Evolutionary conservation across 2,888 invertebrate species (phyloP), one percentile per base, ranked within the genome.

Genomic region (Autographa gamma): DNA sequence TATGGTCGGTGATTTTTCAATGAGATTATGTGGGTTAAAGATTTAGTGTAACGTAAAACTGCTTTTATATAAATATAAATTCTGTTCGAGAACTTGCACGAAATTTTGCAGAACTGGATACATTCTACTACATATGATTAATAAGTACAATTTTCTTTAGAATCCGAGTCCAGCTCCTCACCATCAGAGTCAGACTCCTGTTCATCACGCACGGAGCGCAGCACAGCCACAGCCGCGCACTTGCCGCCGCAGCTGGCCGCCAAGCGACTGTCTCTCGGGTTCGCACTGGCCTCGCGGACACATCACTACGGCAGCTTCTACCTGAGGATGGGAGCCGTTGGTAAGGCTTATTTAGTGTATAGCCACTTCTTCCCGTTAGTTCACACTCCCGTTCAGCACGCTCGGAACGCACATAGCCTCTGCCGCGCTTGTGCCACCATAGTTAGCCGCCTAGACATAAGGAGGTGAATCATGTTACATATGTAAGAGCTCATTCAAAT

Each of bases 231-330:
- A 60, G 87, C 96, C 80, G 80, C 92, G 73, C 90, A 93, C 86
- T 79, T 91, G 79, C 85, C 95, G 83, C 88, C 92, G 77, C 89
- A 93, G 73, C 81, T 93, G 77, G 86, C 92, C 48, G 90, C 96
- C 81, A 91, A 95, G 93, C 85, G 96, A 79, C 84, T 97, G 89
- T 92, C 97, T 63, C 89, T 96, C 0, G 96, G 96, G 7, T 96
- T 96, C 74, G 96, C 95, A 0, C 89, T 95, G 16, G 92, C 95
- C 1, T 93, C 96, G 2, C 91, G 96, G 60, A 96, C 97, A 2
- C 97, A 98, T 84, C 98, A 98, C 91, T 98, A 98, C 86, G 98
- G 98, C 64, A 98, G 98, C 92, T 98, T 99, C 93, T 99, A 99
- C 92, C 96, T 99, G 73, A 96, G 98, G 82, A 98, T 98, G 98